These are phyloP conservation scores for Barbus barbus DNA, from an alignment of 2,113 vertebrate genomes.

Conservation along the genomic window DNA sequence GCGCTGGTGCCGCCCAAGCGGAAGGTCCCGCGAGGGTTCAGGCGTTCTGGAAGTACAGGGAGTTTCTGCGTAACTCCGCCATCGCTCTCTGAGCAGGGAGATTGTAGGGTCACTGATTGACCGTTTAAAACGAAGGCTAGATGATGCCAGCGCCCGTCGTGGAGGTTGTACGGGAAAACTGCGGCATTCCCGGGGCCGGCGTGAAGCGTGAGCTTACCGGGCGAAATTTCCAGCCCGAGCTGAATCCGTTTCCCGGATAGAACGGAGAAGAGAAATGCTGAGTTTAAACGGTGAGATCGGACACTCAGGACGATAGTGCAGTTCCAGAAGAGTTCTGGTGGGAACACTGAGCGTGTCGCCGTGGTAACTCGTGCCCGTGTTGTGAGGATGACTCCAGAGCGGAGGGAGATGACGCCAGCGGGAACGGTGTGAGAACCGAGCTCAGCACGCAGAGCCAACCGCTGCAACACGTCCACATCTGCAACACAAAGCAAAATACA, in stretches of 20 bases:
- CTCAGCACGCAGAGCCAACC: conserved; percentile 88
- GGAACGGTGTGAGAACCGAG: conserved; percentile 79
- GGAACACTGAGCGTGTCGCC: conserved; percentile 78
- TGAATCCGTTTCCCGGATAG: conserved; percentile 85
- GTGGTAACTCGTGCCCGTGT: conserved; percentile 84
- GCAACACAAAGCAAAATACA: conserved; percentile 55
- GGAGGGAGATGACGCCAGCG: conserved; percentile 89
- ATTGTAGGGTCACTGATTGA: conserved; percentile 85
- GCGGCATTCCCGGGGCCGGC: conserved; percentile 86
- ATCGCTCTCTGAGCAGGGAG: conserved; percentile 85
- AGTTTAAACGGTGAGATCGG: conserved; percentile 92
- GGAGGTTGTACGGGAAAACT: conserved; percentile 87
- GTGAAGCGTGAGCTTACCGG: conserved; percentile 84
- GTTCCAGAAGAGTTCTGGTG: conserved; percentile 79
- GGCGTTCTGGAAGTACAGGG: conserved; percentile 46
- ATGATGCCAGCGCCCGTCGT: conserved; percentile 93
- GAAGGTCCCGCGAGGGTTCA: conserved; percentile 87
- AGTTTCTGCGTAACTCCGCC: conserved; percentile 25
- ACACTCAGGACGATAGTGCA: conserved; percentile 84
- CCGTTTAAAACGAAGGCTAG: conserved; percentile 84
- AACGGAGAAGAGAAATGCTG: conserved; percentile 89
- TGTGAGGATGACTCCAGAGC: conserved; percentile 91
- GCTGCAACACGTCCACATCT: conserved; percentile 97
- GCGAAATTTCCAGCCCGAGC: conserved; percentile 89
- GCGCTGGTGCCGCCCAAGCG: conserved; percentile 85